These are phyloP conservation scores for Diorhabda sublineata DNA, from an alignment of 1,140 invertebrate genomes.

Conservation along the genomic window DNA sequence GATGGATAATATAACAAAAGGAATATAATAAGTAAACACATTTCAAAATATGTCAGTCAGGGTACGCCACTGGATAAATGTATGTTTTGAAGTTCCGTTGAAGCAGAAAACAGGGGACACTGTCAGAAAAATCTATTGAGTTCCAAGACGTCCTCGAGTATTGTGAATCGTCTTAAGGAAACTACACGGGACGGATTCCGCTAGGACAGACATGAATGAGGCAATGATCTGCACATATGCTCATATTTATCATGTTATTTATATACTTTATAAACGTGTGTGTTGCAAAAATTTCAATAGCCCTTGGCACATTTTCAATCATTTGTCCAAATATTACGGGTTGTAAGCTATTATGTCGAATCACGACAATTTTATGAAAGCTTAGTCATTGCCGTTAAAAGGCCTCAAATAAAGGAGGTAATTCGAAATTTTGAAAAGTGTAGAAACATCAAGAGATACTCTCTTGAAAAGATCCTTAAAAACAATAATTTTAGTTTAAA, in stretches of 20 bases:
- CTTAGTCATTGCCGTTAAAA: conserved; percentile 5
- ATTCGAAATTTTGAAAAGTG: no score
- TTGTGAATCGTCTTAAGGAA: conserved; percentile 14
- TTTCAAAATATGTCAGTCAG: no score
- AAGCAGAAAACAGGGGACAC: conserved; percentile 11
- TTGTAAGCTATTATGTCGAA: conserved; percentile 15
- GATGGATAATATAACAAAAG: no score
- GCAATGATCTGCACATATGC: conserved; percentile 19
- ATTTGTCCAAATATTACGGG: conserved; percentile 16
- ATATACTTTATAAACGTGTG: conserved; percentile 6
- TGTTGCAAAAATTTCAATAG: conserved; percentile 17
- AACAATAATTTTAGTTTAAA: no score
- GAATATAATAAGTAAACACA: no score
- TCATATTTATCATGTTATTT: conserved; percentile 19
- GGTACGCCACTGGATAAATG: conserved; percentile 3
- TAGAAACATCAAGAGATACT: no score
- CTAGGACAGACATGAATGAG: conserved; percentile 12
- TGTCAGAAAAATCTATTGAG: conserved; percentile 11
- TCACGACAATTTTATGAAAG: neutral
- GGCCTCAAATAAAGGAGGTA: no score
- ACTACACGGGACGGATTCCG: conserved; percentile 13
- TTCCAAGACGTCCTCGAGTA: conserved; percentile 12
- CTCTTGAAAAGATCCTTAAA: no score
- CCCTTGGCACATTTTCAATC: conserved; percentile 13
- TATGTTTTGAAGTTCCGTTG: conserved; percentile 7